These are phyloP conservation scores for Seriola quinqueradiata DNA, from an alignment of 2,113 vertebrate genomes.

Conservation along the genomic window DNA sequence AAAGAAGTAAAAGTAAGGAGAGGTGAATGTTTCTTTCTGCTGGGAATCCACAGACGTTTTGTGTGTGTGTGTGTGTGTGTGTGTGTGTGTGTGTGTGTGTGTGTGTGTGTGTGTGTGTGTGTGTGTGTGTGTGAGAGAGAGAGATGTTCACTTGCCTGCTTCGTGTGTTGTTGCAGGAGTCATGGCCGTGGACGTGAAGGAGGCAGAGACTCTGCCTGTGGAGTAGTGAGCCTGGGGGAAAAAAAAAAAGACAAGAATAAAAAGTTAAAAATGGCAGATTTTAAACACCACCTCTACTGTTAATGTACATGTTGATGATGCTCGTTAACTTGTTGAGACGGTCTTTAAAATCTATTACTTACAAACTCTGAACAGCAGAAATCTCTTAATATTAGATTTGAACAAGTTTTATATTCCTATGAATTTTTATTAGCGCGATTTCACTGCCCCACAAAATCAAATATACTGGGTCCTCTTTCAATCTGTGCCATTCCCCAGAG, in stretches of 20 bases:
- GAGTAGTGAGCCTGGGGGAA: slow-evolving; percentile 94
- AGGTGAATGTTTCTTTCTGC: neutral
- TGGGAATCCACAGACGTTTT: neutral
- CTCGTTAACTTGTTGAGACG: too few species aligned
- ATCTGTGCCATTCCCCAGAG: too few species aligned
- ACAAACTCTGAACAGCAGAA: too few species aligned
- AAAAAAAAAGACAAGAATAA: neutral
- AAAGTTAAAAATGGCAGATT: neutral
- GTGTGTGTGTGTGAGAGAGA: neutral
- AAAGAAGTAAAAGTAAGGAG: slow-evolving; percentile 6
- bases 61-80: too few species aligned
- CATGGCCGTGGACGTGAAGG: slow-evolving; percentile 98
- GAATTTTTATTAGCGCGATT: too few species aligned
- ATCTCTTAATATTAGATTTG: too few species aligned
- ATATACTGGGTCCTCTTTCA: too few species aligned
- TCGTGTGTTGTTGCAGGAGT: slow-evolving; percentile 91
- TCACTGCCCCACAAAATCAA: too few species aligned
- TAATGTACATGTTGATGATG: too few species aligned
- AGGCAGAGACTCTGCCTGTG: slow-evolving; percentile 94
- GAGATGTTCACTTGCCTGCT: slow-evolving; percentile 87
- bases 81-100: neutral
- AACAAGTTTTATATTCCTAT: too few species aligned
- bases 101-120: too few species aligned
- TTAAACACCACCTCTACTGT: neutral
- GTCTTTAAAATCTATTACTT: too few species aligned